These are phyloP conservation scores for Ivindomyrus marchei DNA, from an alignment of 2,113 vertebrate species.

Conservation along the genomic window DNA sequence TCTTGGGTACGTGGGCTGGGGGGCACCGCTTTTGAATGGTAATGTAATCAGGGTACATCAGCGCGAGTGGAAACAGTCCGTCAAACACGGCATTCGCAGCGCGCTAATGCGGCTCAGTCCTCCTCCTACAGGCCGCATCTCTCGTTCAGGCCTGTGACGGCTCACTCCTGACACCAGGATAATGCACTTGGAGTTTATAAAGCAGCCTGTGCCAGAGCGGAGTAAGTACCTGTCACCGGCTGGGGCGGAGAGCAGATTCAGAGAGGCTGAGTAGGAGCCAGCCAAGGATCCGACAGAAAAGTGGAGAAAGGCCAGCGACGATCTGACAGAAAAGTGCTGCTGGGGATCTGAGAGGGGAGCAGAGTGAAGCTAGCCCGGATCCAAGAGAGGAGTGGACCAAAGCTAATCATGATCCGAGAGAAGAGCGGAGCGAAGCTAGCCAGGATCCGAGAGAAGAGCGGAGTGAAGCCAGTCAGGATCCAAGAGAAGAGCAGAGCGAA, in stretches of 20 bases:
- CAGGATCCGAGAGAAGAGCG: not conserved
- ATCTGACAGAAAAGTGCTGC: not conserved
- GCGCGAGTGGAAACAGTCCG: not conserved
- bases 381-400: not conserved
- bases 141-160: not conserved
- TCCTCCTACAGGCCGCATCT: not conserved
- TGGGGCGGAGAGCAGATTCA: not conserved
- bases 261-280: not conserved
- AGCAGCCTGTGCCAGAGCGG: not conserved
- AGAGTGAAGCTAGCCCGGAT: not conserved
- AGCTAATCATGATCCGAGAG: not conserved
- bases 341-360: not conserved
- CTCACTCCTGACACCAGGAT: not conserved
- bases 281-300: not conserved
- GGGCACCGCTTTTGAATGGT: not conserved
- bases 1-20: not conserved
- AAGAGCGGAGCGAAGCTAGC: too few species aligned
- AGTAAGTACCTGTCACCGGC: not conserved
- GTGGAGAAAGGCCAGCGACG: not conserved
- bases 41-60: conserved; percentile 1
- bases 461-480: not conserved
- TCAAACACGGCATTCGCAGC: not conserved
- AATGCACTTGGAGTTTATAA: not conserved
- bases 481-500: not conserved
- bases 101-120: not conserved